Base-by-base conservation (phyloP, 1,140 invertebrate genomes). In the Stegodyphus dumicola region DNA sequence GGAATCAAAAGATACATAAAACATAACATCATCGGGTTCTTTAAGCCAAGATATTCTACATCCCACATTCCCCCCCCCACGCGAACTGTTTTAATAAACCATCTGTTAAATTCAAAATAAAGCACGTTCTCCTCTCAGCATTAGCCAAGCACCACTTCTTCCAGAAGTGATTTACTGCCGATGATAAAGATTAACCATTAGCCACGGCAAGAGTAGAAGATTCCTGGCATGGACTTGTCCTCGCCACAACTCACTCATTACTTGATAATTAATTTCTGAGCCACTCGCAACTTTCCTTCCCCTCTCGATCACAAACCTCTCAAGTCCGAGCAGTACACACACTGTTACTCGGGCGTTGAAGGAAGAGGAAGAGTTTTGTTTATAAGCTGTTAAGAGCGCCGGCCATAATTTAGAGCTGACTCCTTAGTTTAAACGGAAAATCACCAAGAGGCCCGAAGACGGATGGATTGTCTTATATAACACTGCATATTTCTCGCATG, bases 381-480 rank as follows among this genome's bases (percentile, higher is more conserved):
- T 81, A 81, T 81, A 65, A 81, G 53, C 78, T 81, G 78, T 52
- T 81, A 81, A 81, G 78, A 54, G 78, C 69, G n/a, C n/a, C 10
- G 18, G 7, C 54, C 69, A n/a, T 81, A 69, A 81, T 81, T 81
- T 73, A 78, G 10, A 69, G 77, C 65, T 53, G 69, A 18, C 77
- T 54, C 52, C n/a, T 17, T 6, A 60, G 56, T 77, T 33, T 77
- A 49, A 49, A 64, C 48, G 49, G 49, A 56, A 64, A 79, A 79
- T 69, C 70, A 70, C 54, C 70, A 18, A 64, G 67, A 69, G 53
- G 65, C 70, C 66, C 51, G 51, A 6, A 13, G 77, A 79, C 53
- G 17, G 77, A 79, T 79, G 17, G 66, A 70, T 54, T 70, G 48
- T 53, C 52, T 79, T 69, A 79, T 70, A 66, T 79, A 79, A 79